Conservation (phyloP, 2,888 invertebrate genomes). For the Xestia sexstrigata region DNA sequence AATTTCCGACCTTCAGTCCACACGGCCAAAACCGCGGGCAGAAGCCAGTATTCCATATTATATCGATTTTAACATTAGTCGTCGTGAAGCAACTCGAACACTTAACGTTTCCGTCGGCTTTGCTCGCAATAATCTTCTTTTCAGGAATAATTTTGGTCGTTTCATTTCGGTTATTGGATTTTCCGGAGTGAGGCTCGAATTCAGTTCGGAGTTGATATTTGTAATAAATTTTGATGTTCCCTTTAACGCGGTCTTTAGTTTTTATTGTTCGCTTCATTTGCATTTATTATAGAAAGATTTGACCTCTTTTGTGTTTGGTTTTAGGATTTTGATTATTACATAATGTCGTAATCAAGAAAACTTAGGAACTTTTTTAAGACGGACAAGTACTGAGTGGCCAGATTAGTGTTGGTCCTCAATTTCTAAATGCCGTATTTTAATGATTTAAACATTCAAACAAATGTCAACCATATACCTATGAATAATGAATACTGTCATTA, state of each 20-base stretch:
- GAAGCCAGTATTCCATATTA: constrained; percentile 40
- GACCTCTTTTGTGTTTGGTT: constrained; percentile 49
- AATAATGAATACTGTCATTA: no score
- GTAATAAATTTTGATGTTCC: constrained; percentile 84
- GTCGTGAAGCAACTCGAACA: constrained; percentile 51
- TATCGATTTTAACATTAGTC: constrained; percentile 67
- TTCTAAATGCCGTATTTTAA: neutral
- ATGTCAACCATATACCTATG: neutral
- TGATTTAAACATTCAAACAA: neutral
- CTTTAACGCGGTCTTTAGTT: constrained; percentile 75
- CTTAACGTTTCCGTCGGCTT: constrained; percentile 71
- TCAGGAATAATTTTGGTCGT: constrained; percentile 81
- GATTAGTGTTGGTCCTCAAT: neutral
- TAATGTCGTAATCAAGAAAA: constrained; percentile 1
- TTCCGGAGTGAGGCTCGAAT: constrained; percentile 71
- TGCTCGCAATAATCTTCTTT: constrained; percentile 79
- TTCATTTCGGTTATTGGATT: constrained; percentile 84
- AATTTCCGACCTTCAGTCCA: neutral
- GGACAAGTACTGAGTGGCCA: neutral
- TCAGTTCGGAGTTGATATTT: constrained; percentile 79
- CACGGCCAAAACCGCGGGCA: neutral
- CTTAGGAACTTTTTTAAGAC: neutral
- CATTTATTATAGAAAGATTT: constrained; percentile 65
- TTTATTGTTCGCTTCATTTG: constrained; percentile 76
- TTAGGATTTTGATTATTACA: constrained; percentile 21